These are phyloP conservation scores for Epinotia nisella DNA, from an alignment of 2,888 invertebrate genomes.

Conservation along the genomic window DNA sequence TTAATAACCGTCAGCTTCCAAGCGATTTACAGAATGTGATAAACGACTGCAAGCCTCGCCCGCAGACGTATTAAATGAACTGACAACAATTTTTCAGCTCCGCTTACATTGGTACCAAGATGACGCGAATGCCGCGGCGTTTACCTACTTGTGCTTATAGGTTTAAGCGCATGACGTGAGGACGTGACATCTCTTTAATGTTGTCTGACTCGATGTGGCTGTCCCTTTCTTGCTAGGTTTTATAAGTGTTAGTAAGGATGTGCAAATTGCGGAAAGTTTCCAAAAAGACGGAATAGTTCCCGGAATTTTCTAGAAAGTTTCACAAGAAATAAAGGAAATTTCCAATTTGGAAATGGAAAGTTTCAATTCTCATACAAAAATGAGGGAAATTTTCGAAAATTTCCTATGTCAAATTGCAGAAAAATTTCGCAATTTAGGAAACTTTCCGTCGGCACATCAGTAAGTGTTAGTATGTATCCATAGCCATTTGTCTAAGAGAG, in stretches of 20 bases:
- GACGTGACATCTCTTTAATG: constrained; percentile 1
- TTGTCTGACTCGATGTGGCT: not conserved
- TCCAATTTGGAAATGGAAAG: no score
- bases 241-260: not conserved
- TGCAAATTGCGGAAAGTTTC: no score
- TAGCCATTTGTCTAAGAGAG: not conserved
- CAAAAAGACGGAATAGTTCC: no score
- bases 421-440: no score
- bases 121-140: constrained; percentile 29
- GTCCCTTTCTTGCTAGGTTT: not conserved
- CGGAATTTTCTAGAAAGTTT: no score
- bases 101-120: constrained; percentile 28
- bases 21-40: constrained; percentile 66
- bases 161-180: constrained; percentile 4
- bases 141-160: constrained; percentile 24
- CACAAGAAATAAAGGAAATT: no score
- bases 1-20: constrained; percentile 63
- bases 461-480: not conserved
- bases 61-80: constrained; percentile 59
- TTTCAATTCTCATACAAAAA: no score
- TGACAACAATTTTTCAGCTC: constrained; percentile 47
- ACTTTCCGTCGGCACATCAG: no score
- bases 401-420: no score
- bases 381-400: no score
- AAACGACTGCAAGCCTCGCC: constrained; percentile 57